Evolutionary conservation across 1,140 invertebrate genomes (phyloP), one percentile per base, ranked within the genome.

Genomic region (Anagrus nilaparvatae): DNA sequence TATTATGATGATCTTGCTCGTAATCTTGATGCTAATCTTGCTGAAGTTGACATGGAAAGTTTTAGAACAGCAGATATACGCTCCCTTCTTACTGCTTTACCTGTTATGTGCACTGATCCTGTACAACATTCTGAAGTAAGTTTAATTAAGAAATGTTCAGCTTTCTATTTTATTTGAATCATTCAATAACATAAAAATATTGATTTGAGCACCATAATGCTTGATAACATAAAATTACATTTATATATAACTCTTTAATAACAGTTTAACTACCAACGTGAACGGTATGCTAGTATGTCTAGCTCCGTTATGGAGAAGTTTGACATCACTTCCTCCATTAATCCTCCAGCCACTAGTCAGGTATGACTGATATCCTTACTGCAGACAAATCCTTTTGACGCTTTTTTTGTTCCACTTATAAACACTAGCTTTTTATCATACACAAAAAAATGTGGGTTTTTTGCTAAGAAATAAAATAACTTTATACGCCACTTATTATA

Each of bases 11-110:
- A 86, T 54, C 65, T 91, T 47, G 79, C 87, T 27, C 78, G 84
- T 55, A 87, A 92, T 60, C 71, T 92, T 57, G 90, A 94, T 67
- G 87, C 87, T 40, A 92, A 92, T 63, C 73, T 94, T 49, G 90
- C 90, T 18, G 86, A 93, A 67, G 88, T 90, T 23, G 90, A 93
- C 61, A 94, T 94, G 83, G 89, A 94, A 65, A 87, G 87, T 59
- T 93, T 91, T 68, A 77, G 81, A 46, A 87, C 85, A 7, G 83
- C 91, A 64, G 88, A 94, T 57, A 93, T 94, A 56, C 84, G 89
- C 56, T 84, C 82, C 43, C 70, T 91, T 53, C 74, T 90, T 31
- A 81, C 80, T 23, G 80, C 83, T 56, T 65, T 87, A 54, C 84
- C 83, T 24, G 78, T 79, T 17, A 81, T 81, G 68, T 78, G 76